Evolutionary conservation across 2,113 vertebrate genomes (phyloP).

Genomic region (Aphyosemion australe): DNA sequence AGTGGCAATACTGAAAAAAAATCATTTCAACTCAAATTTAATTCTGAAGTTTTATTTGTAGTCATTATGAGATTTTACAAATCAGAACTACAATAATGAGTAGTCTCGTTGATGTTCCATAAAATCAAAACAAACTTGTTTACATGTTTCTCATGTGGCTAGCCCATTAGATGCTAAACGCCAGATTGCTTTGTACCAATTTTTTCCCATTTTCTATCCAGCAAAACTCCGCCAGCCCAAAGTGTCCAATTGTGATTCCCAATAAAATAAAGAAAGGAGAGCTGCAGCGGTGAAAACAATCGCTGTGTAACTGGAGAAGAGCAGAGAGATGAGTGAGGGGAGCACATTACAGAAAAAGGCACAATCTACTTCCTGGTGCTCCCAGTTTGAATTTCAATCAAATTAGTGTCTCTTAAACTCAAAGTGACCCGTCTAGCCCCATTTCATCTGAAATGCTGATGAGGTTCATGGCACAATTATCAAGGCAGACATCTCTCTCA

Average conservation of each 20-base stretch:
- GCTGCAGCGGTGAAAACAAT: slow-evolving; percentile 53
- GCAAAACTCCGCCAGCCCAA: slow-evolving; percentile 20
- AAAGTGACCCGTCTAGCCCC: slow-evolving; percentile 77
- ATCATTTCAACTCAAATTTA: no score
- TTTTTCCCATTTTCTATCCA: slow-evolving; percentile 19
- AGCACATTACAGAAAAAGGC: slow-evolving; percentile 67
- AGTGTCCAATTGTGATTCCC: slow-evolving; percentile 52
- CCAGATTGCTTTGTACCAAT: slow-evolving; percentile 20
- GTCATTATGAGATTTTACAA: neutral
- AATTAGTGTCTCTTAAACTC: slow-evolving; percentile 80
- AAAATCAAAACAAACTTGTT: neutral
- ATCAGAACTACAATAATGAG: neutral
- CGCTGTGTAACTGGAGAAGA: slow-evolving; percentile 51
- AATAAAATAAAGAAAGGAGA: slow-evolving; percentile 37
- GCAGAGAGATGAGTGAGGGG: slow-evolving; percentile 63
- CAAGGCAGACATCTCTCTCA: slow-evolving; percentile 76
- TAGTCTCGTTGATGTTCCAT: neutral
- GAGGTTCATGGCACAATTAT: slow-evolving; percentile 79
- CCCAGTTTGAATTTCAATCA: slow-evolving; percentile 80
- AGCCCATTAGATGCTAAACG: slow-evolving; percentile 11
- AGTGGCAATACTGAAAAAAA: neutral
- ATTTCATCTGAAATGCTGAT: slow-evolving; percentile 80
- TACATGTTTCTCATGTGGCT: neutral
- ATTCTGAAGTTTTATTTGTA: no score
- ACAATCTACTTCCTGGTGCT: slow-evolving; percentile 75